phyloP scores from a whole-genome alignment of 2,888 invertebrate species.

The Oscheius onirici region DNA sequence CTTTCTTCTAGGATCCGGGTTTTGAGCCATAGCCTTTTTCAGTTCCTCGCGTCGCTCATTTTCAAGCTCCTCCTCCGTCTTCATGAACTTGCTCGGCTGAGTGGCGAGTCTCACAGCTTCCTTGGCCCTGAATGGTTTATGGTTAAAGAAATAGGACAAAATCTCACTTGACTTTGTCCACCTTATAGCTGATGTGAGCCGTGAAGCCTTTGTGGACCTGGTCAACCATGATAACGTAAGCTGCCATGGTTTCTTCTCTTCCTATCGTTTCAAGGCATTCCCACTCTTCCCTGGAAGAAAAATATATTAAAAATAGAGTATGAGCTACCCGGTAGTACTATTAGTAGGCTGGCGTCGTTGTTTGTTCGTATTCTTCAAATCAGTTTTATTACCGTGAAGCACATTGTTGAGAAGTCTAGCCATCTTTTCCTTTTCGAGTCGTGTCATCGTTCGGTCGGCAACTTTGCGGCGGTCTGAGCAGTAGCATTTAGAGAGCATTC shows the following conservation, averaged over 20 bases:
- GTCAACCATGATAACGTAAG: constrained; percentile 19
- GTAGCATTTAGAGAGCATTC: no score
- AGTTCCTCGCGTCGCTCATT: no score
- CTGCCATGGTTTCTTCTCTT: constrained; percentile 3
- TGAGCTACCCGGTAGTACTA: not conserved
- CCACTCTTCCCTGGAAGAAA: not conserved
- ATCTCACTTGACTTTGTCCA: not conserved
- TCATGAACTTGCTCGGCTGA: no score
- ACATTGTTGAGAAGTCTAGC: not conserved
- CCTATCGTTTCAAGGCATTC: not conserved
- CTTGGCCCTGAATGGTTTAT: not conserved
- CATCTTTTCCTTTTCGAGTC: not conserved
- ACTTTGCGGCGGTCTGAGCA: constrained; percentile 1
- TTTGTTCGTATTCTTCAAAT: not conserved
- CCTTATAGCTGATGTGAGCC: not conserved
- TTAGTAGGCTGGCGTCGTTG: not conserved
- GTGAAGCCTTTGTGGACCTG: constrained; percentile 9
- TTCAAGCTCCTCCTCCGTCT: no score
- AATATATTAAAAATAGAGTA: not conserved
- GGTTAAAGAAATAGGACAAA: not conserved
- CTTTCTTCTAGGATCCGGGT: no score
- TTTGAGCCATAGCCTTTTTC: no score
- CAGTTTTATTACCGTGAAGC: not conserved
- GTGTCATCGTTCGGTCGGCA: not conserved
- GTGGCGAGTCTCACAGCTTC: no score